These are phyloP conservation scores for Triplophysa tibetana DNA, from an alignment of 2,113 vertebrate species.

Conservation along the genomic window DNA sequence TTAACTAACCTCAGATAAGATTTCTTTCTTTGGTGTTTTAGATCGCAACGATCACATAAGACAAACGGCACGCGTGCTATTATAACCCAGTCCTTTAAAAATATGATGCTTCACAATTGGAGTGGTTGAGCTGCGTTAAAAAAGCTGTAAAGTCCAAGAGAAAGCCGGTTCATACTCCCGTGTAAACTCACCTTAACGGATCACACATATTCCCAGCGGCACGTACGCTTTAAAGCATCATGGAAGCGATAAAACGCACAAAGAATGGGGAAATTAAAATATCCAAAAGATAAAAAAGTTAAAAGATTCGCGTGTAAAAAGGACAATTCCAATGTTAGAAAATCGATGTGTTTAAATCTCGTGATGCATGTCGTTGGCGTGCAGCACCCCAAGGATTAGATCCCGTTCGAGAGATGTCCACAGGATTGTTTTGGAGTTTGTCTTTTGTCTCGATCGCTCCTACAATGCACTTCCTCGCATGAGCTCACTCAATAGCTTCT, in stretches of 20 bases:
- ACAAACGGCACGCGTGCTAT: background rate
- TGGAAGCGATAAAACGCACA: conserved; percentile 18
- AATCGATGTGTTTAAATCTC: background rate
- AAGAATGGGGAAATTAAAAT: background rate
- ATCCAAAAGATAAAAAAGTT: conserved; percentile 6
- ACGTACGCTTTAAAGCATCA: conserved; percentile 21
- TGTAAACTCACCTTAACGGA: conserved; percentile 55
- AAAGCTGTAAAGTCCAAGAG: background rate
- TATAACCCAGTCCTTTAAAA: background rate
- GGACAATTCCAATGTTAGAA: background rate
- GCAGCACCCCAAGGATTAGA: background rate
- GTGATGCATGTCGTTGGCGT: background rate
- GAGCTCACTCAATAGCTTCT: background rate
- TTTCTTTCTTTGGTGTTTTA: background rate
- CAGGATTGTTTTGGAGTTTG: conserved; percentile 41
- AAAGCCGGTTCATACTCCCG: background rate
- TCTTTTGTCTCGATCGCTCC: conserved; percentile 48
- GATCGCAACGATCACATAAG: background rate
- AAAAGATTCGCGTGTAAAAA: background rate
- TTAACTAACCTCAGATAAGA: background rate
- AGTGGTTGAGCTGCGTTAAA: background rate
- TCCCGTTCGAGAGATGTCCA: conserved; percentile 15
- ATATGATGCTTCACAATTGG: background rate
- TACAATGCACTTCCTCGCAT: conserved; percentile 46
- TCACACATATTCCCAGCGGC: conserved; percentile 42